phyloP scores from a whole-genome alignment of 2,888 invertebrate genomes.

The Cerceris ruficornis region DNA sequence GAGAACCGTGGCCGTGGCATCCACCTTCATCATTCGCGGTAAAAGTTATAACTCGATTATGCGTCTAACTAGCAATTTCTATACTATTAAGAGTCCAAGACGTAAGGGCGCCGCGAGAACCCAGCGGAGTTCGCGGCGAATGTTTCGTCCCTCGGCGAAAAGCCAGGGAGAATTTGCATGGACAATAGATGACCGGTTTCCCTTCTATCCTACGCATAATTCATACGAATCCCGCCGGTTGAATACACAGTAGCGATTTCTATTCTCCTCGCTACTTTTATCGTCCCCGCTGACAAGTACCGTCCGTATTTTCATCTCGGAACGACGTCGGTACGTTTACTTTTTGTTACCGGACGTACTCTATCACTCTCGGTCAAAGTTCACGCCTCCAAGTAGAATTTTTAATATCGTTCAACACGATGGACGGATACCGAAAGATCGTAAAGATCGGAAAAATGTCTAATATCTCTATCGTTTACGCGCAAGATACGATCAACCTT shows the following conservation, averaged over 20 bases:
- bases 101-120: conserved; percentile 39
- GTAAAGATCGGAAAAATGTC: too few species aligned
- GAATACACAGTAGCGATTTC: conserved; percentile 72
- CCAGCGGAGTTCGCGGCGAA: conserved; percentile 50
- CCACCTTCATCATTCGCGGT: conserved; percentile 72
- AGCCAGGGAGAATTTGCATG: conserved; percentile 55
- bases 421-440: too few species aligned
- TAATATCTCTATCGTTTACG: too few species aligned
- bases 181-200: conserved; percentile 71
- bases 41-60: conserved; percentile 81
- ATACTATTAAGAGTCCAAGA: conserved; percentile 77
- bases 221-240: conserved; percentile 73
- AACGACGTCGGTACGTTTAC: too few species aligned
- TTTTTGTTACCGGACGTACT: neutral
- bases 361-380: too few species aligned
- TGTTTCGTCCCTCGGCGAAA: conserved; percentile 71
- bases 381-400: too few species aligned
- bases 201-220: conserved; percentile 70
- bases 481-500: too few species aligned
- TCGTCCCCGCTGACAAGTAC: neutral
- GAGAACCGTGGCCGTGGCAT: conserved; percentile 45
- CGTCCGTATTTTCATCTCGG: neutral
- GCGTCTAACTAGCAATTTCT: conserved; percentile 79
- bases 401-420: too few species aligned
- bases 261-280: conserved; percentile 15